These are phyloP conservation scores for Diploptera punctata DNA, from an alignment of 2,888 invertebrate species.

Conservation along the genomic window DNA sequence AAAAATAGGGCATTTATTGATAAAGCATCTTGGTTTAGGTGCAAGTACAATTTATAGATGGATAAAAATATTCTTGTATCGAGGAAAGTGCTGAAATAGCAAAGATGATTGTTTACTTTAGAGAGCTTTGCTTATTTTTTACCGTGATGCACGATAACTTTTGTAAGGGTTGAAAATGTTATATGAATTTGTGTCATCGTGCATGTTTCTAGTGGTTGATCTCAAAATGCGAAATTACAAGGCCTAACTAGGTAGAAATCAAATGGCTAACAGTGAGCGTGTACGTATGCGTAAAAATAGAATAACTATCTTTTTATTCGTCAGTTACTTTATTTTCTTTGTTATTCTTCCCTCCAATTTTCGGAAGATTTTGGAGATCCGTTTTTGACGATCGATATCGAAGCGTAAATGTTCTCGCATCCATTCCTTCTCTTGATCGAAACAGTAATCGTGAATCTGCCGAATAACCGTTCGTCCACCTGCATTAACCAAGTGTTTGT, in stretches of 20 bases:
- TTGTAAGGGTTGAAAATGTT: slow-evolving; percentile 25
- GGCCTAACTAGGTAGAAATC: slow-evolving; percentile 41
- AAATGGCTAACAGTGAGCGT: slow-evolving; percentile 36
- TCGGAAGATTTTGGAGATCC: slow-evolving; percentile 34
- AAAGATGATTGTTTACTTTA: slow-evolving; percentile 36
- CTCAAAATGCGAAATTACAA: slow-evolving; percentile 41
- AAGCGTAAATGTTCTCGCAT: slow-evolving; percentile 44
- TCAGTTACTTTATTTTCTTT: slow-evolving; percentile 28
- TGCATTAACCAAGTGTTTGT: slow-evolving; percentile 38
- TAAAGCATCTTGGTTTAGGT: slow-evolving; percentile 32
- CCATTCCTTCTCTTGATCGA: slow-evolving; percentile 38
- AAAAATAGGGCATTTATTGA: slow-evolving; percentile 29
- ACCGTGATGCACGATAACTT: slow-evolving; percentile 32
- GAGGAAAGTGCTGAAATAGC: slow-evolving; percentile 28
- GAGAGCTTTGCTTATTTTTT: slow-evolving; percentile 40
- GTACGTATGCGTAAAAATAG: slow-evolving; percentile 31
- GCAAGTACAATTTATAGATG: slow-evolving; percentile 37
- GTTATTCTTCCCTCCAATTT: slow-evolving; percentile 37
- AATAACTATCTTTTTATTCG: slow-evolving; percentile 33
- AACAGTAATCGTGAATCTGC: slow-evolving; percentile 39
- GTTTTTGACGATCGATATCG: slow-evolving; percentile 40
- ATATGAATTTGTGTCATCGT: slow-evolving; percentile 35
- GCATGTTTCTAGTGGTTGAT: slow-evolving; percentile 41
- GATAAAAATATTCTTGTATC: slow-evolving; percentile 40
- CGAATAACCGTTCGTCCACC: slow-evolving; percentile 42